A percentile compares a stretch with the other conserved stretches of the same genome.
These are phyloP conservation scores for Odontothrips loti DNA, from an alignment of 2,888 invertebrate genomes.

Conservation along the genomic window DNA sequence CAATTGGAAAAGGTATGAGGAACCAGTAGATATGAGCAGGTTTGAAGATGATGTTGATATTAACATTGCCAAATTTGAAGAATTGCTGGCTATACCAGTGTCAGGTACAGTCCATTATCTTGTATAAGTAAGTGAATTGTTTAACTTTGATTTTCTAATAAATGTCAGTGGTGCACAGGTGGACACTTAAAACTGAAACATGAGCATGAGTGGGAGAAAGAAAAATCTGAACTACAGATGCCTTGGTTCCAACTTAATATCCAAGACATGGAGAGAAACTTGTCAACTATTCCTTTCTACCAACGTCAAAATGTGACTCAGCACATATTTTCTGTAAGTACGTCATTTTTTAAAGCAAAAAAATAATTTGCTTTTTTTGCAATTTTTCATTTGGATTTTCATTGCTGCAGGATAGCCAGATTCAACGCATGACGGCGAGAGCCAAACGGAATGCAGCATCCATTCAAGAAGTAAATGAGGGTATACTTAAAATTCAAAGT, in stretches of 20 bases:
- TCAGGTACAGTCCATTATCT: neutral
- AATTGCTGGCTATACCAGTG: neutral
- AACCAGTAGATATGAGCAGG: neutral
- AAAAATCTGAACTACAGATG: neutral
- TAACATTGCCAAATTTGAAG: neutral
- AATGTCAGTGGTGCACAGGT: neutral
- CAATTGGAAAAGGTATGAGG: conserved; percentile 6
- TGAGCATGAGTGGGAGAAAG: conserved; percentile 17
- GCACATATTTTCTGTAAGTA: neutral
- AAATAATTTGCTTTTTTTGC: neutral
- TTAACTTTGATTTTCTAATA: neutral
- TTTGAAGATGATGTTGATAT: neutral
- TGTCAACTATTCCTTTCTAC: neutral
- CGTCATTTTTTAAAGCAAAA: neutral
- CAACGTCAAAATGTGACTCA: neutral
- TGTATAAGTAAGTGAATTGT: neutral
- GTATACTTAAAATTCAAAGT: neutral
- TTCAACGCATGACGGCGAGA: neutral
- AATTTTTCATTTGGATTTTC: neutral
- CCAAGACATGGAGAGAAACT: neutral
- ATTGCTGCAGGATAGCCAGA: neutral
- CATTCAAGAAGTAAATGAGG: neutral
- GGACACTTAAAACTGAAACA: neutral
- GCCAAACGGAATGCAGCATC: neutral
- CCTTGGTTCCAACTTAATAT: conserved; percentile 8